Percentiles rank a stretch among this genome's conserved stretches.
Evolutionary conservation across 1,140 invertebrate genomes (phyloP).

Genomic region (Diorhabda elongata): DNA sequence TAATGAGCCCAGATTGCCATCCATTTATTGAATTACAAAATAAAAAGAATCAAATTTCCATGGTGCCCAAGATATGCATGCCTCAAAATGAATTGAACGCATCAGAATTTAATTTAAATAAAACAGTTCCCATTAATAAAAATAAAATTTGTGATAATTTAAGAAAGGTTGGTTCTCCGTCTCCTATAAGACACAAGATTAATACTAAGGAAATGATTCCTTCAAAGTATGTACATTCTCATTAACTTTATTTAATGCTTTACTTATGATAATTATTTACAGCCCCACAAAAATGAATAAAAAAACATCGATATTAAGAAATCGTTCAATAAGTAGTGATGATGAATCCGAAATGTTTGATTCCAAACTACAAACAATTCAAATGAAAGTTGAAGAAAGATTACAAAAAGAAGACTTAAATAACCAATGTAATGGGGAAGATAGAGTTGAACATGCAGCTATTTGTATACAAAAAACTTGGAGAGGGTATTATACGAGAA

Average conservation of each 20-base stretch:
- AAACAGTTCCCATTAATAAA: conserved; percentile 3
- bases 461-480: conserved; percentile 82
- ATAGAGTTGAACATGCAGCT: conserved; percentile 53
- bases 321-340: conserved; percentile 49
- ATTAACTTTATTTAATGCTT: conserved; percentile 7
- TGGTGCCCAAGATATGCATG: conserved; percentile 14
- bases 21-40: conserved; percentile 43
- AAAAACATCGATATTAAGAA: conserved; percentile 33
- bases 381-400: conserved; percentile 55
- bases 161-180: conserved; percentile 26
- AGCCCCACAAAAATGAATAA: conserved; percentile 20
- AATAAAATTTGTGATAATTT: background rate
- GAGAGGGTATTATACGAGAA: conserved; percentile 79
- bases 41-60: background rate
- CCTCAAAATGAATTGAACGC: conserved; percentile 24
- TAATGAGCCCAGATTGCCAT: conserved; percentile 78
- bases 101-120: conserved; percentile 48
- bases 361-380: conserved; percentile 58
- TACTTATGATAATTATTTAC: conserved; percentile 1
- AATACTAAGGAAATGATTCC: conserved; percentile 5
- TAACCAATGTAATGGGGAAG: conserved; percentile 40
- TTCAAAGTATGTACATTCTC: conserved; percentile 18
- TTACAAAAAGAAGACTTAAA: conserved; percentile 46
- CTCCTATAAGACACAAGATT: conserved; percentile 28
- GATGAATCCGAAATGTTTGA: conserved; percentile 59